Conservation (phyloP, 2,888 invertebrate species). For the Eupithecia subumbrata region DNA sequence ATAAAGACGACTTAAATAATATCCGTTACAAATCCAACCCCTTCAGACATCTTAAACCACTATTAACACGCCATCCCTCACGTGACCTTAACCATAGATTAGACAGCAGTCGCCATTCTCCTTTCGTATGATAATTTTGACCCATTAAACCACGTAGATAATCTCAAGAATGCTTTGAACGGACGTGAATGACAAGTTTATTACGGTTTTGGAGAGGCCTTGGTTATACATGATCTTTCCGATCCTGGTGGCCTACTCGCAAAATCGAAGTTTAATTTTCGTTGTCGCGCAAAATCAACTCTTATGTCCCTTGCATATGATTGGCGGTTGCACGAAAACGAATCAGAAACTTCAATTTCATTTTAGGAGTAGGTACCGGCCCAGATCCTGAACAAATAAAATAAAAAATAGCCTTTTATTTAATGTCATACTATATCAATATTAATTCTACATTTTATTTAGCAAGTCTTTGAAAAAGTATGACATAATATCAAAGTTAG, state of each 20-base stretch:
- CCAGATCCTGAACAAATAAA: not conserved
- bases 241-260: not conserved
- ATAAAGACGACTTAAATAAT: conserved; percentile 61
- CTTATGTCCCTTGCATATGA: too few species aligned
- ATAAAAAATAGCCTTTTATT: too few species aligned
- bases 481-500: too few species aligned
- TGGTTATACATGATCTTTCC: conserved; percentile 4
- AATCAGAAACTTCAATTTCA: too few species aligned
- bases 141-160: conserved; percentile 67
- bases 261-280: too few species aligned
- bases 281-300: too few species aligned
- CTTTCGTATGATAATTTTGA: conserved; percentile 77
- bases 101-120: conserved; percentile 2
- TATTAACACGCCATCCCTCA: conserved; percentile 77
- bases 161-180: conserved; percentile 64
- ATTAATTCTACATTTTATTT: too few species aligned
- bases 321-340: too few species aligned
- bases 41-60: conserved; percentile 71
- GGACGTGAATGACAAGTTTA: conserved; percentile 59
- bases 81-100: conserved; percentile 59
- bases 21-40: conserved; percentile 69
- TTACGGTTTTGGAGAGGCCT: conserved; percentile 41
- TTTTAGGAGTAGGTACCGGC: too few species aligned
- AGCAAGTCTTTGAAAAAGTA: too few species aligned
- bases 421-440: too few species aligned